Base-by-base conservation (phyloP, 1,140 invertebrate genomes). In the Bombus ignitus region DNA sequence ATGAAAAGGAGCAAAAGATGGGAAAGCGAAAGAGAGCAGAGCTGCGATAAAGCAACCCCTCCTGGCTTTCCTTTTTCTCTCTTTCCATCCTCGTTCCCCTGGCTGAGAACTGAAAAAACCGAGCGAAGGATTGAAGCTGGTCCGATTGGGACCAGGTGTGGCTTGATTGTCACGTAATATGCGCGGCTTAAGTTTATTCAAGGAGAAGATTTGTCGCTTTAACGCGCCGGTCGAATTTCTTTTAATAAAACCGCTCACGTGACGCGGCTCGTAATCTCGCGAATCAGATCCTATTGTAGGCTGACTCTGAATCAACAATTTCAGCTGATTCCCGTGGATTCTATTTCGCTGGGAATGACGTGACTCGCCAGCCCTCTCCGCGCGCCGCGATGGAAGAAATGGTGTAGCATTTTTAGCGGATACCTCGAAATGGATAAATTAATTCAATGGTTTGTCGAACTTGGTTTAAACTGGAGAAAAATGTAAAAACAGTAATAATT, bases 81-180 rank as follows among this genome's bases (percentile, higher is more conserved):
- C n/a, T 47, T 28, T 9, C 2, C 18, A 22, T 39, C 12, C 35
- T 37, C 35, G 9, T 32, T 44, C 15, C 28, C 22, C 42, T 62
- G 59, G 59, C 59, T 62, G 59, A 62, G 57, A 59, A 57, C 53
- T n/a, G 72, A 84, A 87, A 47, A 80, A 79, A 87, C 12, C 47
- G 37, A 18, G 12, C 44, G 86, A 22, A 81, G 39, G 37, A 59
- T 81, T 47, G 82, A 80, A 82, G 76, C 73, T 37, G 39, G 85
- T 37, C 59, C 76, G 86, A 73, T 83, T 39, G 76, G 82, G 75
- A 81, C 65, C 88, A 87, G 88, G 81, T 89, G 88, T 83, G 70
- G 72, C 74, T 42, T 57, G 82, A 89, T 89, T 87, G 82, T 75
- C 83, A 66, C 77, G 71, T 82, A 77, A 87, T 85, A 81, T 57